phyloP scores from a whole-genome alignment of 2,888 invertebrate genomes.

The Drosophila neotestacea region DNA sequence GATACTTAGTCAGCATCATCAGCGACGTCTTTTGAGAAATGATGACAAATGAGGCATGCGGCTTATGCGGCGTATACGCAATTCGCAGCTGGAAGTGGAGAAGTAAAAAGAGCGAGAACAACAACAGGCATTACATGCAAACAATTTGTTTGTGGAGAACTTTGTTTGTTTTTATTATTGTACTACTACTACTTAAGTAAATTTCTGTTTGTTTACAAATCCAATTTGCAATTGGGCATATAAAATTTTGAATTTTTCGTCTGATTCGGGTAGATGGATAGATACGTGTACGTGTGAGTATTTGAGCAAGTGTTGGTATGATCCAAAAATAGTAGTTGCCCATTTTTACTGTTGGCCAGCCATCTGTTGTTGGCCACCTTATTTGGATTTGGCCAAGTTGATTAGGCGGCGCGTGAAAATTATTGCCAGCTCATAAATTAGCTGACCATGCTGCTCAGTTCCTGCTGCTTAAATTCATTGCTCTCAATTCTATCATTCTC shows the following conservation, averaged over 20 bases:
- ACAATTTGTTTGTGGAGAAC: conserved; percentile 6
- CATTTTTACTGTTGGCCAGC: conserved; percentile 10
- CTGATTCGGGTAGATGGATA: conserved; percentile 27
- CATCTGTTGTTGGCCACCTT: conserved; percentile 30
- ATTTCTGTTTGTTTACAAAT: conserved; percentile 45
- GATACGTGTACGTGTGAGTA: conserved; percentile 1
- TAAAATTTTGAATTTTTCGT: conserved; percentile 25
- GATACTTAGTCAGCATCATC: conserved; percentile 69
- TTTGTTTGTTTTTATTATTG: conserved; percentile 26
- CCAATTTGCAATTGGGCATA: conserved; percentile 48
- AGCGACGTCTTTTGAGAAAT: conserved; percentile 40
- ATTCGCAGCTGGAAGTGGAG: conserved; percentile 22
- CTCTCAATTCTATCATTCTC: conserved; percentile 1
- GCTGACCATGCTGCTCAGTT: conserved; percentile 27
- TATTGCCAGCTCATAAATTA: conserved; percentile 62
- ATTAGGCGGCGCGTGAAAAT: conserved; percentile 53
- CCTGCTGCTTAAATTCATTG: conserved; percentile 11
- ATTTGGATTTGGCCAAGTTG: conserved; percentile 35
- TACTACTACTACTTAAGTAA: conserved; percentile 21
- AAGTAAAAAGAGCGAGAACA: conserved; percentile 10
- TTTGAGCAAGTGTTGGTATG: background rate
- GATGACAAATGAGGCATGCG: conserved; percentile 54
- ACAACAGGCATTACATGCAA: conserved; percentile 24
- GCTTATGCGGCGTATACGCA: conserved; percentile 53
- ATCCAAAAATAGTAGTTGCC: conserved; percentile 27